Percentiles rank a stretch among this genome's conserved stretches.
phyloP scores from a whole-genome alignment of 2,113 vertebrate genomes.

The Procavia capensis region DNA sequence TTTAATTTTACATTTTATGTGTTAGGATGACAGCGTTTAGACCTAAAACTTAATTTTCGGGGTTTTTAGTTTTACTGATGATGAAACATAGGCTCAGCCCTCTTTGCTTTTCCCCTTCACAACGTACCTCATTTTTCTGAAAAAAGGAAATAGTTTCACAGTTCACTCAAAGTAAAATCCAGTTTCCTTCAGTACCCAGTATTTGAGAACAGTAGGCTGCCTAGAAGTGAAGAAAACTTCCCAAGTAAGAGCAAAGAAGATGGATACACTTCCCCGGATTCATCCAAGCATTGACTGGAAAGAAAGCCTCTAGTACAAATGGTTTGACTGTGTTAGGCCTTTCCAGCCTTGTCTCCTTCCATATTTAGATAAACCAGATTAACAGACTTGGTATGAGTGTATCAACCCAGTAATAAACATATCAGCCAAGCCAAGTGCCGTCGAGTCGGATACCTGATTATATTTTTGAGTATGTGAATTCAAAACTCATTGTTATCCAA shows the following conservation, averaged over 20 bases:
- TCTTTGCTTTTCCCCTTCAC: background rate
- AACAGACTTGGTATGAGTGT: background rate
- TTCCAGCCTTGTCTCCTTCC: background rate
- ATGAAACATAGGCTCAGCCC: background rate
- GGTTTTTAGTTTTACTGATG: slow-evolving; percentile 4
- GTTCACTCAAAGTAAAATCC: background rate
- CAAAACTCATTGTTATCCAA: background rate
- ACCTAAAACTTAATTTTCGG: background rate
- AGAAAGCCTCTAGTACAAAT: background rate
- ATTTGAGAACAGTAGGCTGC: background rate
- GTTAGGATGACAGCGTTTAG: background rate
- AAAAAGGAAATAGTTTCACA: background rate
- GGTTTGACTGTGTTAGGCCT: background rate
- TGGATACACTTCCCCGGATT: background rate
- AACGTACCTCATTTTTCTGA: background rate
- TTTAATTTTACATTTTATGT: slow-evolving; percentile 45
- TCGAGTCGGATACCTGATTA: no score
- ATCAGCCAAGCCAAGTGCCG: no score
- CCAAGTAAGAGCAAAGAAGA: background rate
- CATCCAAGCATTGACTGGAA: background rate
- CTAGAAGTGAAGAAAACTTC: background rate
- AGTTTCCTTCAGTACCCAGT: background rate
- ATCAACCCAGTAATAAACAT: background rate
- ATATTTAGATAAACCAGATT: background rate
- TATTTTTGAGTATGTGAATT: background rate